Percentiles rank a stretch among this genome's conserved stretches.
These are phyloP conservation scores for Synanceia verrucosa DNA, from an alignment of 2,797 vertebrate genomes.

Conservation along the genomic window DNA sequence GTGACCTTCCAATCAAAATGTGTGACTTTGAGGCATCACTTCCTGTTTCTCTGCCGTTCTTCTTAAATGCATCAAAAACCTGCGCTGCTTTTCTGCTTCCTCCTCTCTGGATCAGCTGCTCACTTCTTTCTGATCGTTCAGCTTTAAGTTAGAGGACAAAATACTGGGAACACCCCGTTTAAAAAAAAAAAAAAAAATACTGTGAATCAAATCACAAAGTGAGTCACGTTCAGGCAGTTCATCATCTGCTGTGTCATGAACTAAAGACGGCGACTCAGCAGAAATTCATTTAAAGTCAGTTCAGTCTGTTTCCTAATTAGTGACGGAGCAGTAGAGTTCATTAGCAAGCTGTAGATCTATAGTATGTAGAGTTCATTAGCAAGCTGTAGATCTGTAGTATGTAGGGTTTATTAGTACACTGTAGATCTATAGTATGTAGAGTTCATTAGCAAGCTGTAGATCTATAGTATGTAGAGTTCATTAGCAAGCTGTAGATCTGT, in stretches of 20 bases:
- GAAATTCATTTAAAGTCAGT: background rate
- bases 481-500: too few relatives aligned
- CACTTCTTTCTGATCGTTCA: too few relatives aligned
- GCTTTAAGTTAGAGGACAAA: background rate
- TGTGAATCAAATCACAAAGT: background rate
- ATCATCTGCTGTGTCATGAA: background rate
- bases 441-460: too few relatives aligned
- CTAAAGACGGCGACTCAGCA: conserved; percentile 3
- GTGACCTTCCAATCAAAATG: conserved; percentile 30
- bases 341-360: background rate
- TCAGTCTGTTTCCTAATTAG: background rate
- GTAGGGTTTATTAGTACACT: too few relatives aligned
- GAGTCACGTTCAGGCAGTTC: conserved; percentile 14
- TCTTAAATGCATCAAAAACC: conserved; percentile 18
- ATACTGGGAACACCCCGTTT: too few relatives aligned
- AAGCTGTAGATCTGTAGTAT: background rate
- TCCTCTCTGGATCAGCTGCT: background rate
- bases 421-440: too few relatives aligned
- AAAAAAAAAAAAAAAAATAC: background rate
- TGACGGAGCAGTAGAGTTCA: background rate
- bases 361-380: background rate
- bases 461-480: too few relatives aligned
- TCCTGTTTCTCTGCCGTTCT: background rate
- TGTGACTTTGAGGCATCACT: conserved; percentile 26
- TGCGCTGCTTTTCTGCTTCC: background rate